phyloP scores from a whole-genome alignment of 2,888 invertebrate genomes.

The Lasius platythorax region DNA sequence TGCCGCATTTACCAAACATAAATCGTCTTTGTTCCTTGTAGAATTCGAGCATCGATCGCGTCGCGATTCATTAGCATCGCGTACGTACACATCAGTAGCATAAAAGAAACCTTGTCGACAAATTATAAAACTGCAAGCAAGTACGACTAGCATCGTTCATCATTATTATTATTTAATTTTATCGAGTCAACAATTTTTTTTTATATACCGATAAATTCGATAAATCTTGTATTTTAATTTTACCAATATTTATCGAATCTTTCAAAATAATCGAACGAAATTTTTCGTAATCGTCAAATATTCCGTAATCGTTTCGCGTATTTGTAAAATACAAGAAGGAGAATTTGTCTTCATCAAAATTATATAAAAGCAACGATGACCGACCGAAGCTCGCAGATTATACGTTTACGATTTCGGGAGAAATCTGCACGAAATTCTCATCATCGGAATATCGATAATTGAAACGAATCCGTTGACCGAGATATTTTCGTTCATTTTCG shows the following conservation, averaged over 20 bases:
- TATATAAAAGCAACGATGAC: not conserved
- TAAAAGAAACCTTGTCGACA: not conserved
- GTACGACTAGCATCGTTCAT: not conserved
- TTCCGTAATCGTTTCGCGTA: not conserved
- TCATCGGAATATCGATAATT: constrained; percentile 31
- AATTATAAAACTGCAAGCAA: not conserved
- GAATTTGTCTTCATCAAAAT: not conserved
- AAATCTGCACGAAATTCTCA: constrained; percentile 6
- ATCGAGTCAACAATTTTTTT: not conserved
- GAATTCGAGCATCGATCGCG: constrained; percentile 11
- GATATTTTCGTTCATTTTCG: not conserved
- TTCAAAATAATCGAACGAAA: not conserved
- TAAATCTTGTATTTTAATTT: not conserved
- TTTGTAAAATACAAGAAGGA: not conserved
- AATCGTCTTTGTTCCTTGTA: constrained; percentile 38
- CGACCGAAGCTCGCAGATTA: not conserved
- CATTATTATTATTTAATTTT: not conserved
- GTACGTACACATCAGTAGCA: not conserved
- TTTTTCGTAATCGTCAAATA: not conserved
- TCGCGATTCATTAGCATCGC: constrained; percentile 2
- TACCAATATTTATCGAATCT: not conserved
- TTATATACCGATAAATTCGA: not conserved
- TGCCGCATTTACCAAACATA: not conserved
- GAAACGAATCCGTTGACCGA: not conserved
- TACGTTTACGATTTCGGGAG: not conserved